Base-by-base conservation (phyloP, 64 coral and sea anemone genomes). In the Montipora cactus region DNA sequence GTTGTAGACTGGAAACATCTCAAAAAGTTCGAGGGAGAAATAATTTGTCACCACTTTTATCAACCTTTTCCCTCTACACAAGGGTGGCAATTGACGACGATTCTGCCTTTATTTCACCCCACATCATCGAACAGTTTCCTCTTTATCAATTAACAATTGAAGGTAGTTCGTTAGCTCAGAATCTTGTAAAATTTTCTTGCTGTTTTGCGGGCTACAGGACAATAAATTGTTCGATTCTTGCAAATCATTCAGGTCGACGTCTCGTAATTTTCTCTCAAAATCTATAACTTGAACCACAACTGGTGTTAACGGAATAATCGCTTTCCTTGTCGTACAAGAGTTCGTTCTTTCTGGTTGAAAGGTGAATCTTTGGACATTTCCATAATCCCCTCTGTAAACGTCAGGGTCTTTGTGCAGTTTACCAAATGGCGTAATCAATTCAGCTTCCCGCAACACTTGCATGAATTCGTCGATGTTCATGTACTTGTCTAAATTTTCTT, bases 381-480 rank as follows among this genome's bases (percentile, higher is more conserved):
- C 16, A 8, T 5, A n/a, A 71, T 50, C 46, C n/a, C 37, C 66
- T 8, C 47, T 62, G 82, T 23, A 19, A 3, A 51, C 15, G 9
- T 72, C 61, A 19, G 64, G 15, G 1, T 67, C 47, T 47, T 45
- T 2, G 50, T 71, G 16, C 1, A 86, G 59, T 66, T 48, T 86
- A 8, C 82, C 82, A 72, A 86, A 86, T 4, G 82, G 82, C 19
- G 82, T 86, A 5, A 86, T 86, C 28, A 70, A 46, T 22, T 86
- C 82, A 4, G 67, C 45, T 12, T 86, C 82, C 19, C 61, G 37
- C 47, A 86, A 71, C 19, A 71, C 82, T 21, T 50, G 46, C 13
- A 86, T 86, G 82, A 86, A 86, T 49, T 86, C 82, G 19, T 86
- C 82, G 45, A 86, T 86, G 47, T 86, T 48, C 82, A 86, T 86